Percentiles rank a stretch among this genome's conserved stretches.
These are phyloP conservation scores for Adelosebastes latens DNA, from an alignment of 2,797 vertebrate species.

Conservation along the genomic window DNA sequence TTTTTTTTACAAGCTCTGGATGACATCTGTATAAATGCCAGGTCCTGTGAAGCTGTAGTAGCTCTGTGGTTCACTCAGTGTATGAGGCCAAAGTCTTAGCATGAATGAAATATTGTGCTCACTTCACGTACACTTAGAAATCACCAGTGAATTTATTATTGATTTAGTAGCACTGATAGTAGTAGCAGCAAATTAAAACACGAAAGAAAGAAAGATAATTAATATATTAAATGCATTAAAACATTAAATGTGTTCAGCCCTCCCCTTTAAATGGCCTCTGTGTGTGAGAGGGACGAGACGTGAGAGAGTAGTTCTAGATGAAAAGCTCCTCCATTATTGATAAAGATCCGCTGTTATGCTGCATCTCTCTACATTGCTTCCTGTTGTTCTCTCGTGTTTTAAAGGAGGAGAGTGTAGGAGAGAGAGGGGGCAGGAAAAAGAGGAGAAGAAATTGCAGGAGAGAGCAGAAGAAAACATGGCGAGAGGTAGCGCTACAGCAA, in stretches of 20 bases:
- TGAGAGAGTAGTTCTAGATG: constrained; percentile 15
- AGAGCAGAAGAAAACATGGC: background rate
- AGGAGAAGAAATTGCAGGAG: background rate
- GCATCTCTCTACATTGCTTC: constrained; percentile 1
- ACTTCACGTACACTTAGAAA: background rate
- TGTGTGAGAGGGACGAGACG: background rate
- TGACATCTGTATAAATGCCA: background rate
- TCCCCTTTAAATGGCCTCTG: background rate
- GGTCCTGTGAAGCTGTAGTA: background rate
- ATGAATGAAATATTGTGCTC: background rate
- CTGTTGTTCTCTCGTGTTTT: constrained; percentile 6
- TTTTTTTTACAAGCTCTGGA: background rate
- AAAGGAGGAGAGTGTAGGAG: background rate
- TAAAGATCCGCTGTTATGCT: constrained; percentile 12
- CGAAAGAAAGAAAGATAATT: background rate
- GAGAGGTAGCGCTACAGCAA: constrained; percentile 11
- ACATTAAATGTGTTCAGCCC: background rate
- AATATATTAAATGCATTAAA: background rate
- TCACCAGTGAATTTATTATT: background rate
- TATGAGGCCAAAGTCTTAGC: background rate
- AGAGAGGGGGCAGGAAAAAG: background rate
- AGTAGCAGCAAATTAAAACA: background rate
- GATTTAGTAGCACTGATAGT: background rate
- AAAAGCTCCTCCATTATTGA: constrained; percentile 52
- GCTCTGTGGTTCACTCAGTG: background rate